A percentile compares a stretch with the other conserved stretches of the same genome.
phyloP scores from a whole-genome alignment of 2,797 vertebrate genomes.

The Lateolabrax maculatus region DNA sequence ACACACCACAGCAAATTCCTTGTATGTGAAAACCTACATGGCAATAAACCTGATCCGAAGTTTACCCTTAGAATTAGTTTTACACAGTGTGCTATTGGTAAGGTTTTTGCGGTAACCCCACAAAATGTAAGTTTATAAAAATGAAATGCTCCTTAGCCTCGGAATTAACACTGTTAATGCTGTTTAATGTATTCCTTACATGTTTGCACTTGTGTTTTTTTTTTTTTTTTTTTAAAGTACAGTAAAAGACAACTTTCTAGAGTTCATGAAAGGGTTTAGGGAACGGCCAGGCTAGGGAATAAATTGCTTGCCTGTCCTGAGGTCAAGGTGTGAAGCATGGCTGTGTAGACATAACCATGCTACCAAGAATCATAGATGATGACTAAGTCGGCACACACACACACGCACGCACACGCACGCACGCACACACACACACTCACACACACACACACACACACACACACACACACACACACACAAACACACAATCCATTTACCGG shows the following conservation, averaged over 20 bases:
- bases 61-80: too few species aligned
- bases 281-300: too few species aligned
- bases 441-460: conserved; percentile 10
- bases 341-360: neutral
- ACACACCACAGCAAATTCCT: too few species aligned
- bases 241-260: too few species aligned
- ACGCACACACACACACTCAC: conserved; percentile 19
- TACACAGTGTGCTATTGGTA: neutral
- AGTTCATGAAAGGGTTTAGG: too few species aligned
- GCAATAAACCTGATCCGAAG: too few species aligned
- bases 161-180: neutral
- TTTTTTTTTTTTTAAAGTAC: too few species aligned
- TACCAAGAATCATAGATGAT: neutral
- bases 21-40: too few species aligned
- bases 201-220: neutral
- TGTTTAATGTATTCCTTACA: neutral
- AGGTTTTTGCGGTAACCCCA: neutral
- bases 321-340: too few species aligned
- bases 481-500: conserved; percentile 39
- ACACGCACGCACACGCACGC: conserved; percentile 9
- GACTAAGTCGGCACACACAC: neutral
- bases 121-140: neutral
- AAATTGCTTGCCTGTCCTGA: too few species aligned
- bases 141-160: neutral
- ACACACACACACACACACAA: conserved; percentile 12